Conservation (phyloP, 2,888 invertebrate genomes). For the Hofmannophila pseudospretella region DNA sequence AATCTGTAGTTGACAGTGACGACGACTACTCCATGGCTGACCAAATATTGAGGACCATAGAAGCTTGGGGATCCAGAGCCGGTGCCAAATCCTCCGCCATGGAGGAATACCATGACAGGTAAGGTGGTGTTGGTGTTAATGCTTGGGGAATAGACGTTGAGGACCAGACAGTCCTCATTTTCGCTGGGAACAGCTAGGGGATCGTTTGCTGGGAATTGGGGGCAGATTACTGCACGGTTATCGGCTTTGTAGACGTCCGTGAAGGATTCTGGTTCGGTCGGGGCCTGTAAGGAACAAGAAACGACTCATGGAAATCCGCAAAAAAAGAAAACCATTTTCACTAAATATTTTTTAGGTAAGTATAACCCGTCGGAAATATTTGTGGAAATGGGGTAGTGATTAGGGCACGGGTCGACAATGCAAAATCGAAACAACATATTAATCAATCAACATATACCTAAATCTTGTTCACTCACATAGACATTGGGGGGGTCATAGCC, state of each 20-base stretch:
- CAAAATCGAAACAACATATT: too few species aligned
- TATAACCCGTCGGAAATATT: too few species aligned
- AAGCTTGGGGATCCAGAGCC: constrained; percentile 61
- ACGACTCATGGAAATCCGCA: too few species aligned
- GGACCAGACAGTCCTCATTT: constrained; percentile 64
- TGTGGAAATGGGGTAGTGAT: too few species aligned
- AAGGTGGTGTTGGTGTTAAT: constrained; percentile 30
- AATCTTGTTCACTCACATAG: too few species aligned
- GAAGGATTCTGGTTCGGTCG: constrained; percentile 43
- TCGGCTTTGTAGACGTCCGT: constrained; percentile 56
- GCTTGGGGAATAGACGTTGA: constrained; percentile 60
- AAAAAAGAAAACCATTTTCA: too few species aligned
- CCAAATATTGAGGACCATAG: constrained; percentile 66
- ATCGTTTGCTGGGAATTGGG: constrained; percentile 59
- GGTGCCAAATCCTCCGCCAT: constrained; percentile 68
- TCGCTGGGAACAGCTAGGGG: constrained; percentile 58
- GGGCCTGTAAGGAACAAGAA: constrained; percentile 57
- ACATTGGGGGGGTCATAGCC: too few species aligned
- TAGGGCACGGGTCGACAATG: too few species aligned
- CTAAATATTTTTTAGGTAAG: too few species aligned
- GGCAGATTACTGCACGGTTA: constrained; percentile 49
- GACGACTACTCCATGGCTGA: constrained; percentile 57
- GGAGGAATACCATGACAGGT: constrained; percentile 69
- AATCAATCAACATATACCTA: too few species aligned
- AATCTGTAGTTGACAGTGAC: constrained; percentile 72